Conservation (phyloP, 2,888 invertebrate genomes). For the Galerucella nymphaeae region DNA sequence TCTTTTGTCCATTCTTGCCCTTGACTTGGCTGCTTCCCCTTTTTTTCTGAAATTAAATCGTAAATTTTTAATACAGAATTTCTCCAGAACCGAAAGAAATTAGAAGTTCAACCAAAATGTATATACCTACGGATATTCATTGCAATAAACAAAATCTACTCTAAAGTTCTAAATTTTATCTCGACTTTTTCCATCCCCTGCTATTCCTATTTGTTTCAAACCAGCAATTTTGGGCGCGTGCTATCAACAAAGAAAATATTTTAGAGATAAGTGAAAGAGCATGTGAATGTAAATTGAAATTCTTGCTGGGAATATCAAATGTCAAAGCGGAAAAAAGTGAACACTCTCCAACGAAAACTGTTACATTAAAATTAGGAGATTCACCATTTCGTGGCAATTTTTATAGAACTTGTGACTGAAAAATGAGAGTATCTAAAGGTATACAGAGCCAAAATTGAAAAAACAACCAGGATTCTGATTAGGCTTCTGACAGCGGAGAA, state of each 20-base stretch:
- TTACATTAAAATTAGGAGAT: slow-evolving; percentile 18
- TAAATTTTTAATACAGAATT: slow-evolving; percentile 43
- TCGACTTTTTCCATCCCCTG: background rate
- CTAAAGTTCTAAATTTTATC: background rate
- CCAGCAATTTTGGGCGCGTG: background rate
- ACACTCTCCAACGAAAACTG: slow-evolving; percentile 1
- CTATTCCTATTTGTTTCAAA: background rate
- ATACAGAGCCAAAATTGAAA: no score
- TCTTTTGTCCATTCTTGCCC: slow-evolving; percentile 40
- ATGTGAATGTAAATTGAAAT: slow-evolving; percentile 23
- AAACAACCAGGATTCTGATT: no score
- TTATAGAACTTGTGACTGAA: no score
- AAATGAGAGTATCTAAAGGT: no score
- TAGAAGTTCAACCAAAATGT: slow-evolving; percentile 32
- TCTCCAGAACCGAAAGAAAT: slow-evolving; percentile 28
- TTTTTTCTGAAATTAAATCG: slow-evolving; percentile 44
- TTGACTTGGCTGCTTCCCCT: slow-evolving; percentile 39
- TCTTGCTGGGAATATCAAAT: slow-evolving; percentile 15
- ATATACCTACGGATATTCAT: slow-evolving; percentile 28
- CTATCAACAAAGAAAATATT: background rate
- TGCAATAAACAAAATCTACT: slow-evolving; percentile 27
- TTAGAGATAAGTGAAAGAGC: background rate
- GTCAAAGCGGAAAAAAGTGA: slow-evolving; percentile 20
- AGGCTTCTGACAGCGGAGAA: no score
- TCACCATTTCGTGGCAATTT: slow-evolving; percentile 16